Evolutionary conservation across 2,888 invertebrate species (phyloP), one percentile per base, ranked within the genome.

Genomic region (Atrina japonica): DNA sequence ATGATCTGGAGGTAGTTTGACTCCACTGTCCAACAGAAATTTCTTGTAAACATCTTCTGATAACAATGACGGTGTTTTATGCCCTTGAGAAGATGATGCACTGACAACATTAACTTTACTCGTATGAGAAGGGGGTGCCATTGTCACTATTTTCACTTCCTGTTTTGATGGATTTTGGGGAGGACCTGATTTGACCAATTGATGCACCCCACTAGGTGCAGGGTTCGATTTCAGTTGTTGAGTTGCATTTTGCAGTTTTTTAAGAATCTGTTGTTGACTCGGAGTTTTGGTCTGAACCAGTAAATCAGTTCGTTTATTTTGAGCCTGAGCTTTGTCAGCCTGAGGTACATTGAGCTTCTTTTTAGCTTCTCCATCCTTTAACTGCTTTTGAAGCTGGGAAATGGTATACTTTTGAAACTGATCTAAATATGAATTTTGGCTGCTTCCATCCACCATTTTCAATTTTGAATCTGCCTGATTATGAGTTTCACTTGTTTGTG

Each of bases 341-440:
- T 61, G 49, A 25, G 21, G 18, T 21, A 25, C 5, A 52, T 52
- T 11, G 9, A 52, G 5, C 3, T 6, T 27, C 25, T 27, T 63
- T 27, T 56, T 49, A 23, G n/a, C 30, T 7, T 35, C 43, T 21
- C 56, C 49, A n/a, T 50, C 55, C 18, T 21, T 29, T 6, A 41
- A 43, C 27, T 40, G 61, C 16, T 53, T 53, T 14, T 61, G 60
- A 18, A 58, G 49, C 30, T 52, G 35, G 43, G 68, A 64, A 2
- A 56, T 59, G 29, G 77, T 69, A 76, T 77, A 80, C 53, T 80
- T 81, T 59, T 80, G 76, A 78, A 78, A 83, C 66, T 81, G 80
- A 27, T 77, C 75, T 59, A 80, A 58, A 56, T 70, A 83, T 3
- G 67, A 64, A 52, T 59, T 70, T 41, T 68, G 69, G n/a, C 56